Evolutionary conservation across 2,888 invertebrate species (phyloP), one percentile per base, ranked within the genome.

Genomic region (Melieria omissa): DNA sequence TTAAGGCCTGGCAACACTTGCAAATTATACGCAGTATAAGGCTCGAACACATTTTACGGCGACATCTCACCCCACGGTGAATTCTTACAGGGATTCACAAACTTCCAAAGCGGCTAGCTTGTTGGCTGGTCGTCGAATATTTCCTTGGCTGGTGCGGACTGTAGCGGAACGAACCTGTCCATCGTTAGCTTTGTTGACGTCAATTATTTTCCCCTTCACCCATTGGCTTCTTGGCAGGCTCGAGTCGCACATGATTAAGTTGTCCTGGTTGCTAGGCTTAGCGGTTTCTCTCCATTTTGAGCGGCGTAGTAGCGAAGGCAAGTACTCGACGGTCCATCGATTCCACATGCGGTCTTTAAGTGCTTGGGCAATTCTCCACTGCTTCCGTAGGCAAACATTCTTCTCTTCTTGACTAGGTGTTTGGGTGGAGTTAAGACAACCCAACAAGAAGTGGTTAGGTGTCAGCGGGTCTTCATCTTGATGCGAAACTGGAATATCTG

Each of bases 361-460:
- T 29, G 71, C 71, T 45, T 72, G 69, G 3, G 72, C 49, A 8
- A 74, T 66, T 14, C 76, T 61, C 67, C 72, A 72, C 44, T 74
- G 73, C 55, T 71, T 72, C 5, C 68, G 60, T 10, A 71, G 45
- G 47, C 70, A 70, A 9, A 70, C 41, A 9, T 45, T 41, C 9
- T 68, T 61, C 12, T 71, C 69, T 0, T 47, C 65, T 9, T 54
- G 64, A 47, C 62, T 14, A n/a, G 75, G 74, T 9, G 73, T 72
- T 47, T 75, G 74, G 1, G 61, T 61, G 0, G 61, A 61, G 14
- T 60, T 75, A n/a, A 73, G n/a, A 29, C 71, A 61, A 10, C 73
- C 75, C n/a, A 75, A 16, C 29, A 77, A 44, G 54, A 74, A 77
- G 29, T 74, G 77, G 58, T 75, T 77, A 4, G 73, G 70, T 7